Evolutionary conservation across 2,113 vertebrate genomes (phyloP).

Genomic region (Tychaedon coryphoeus): DNA sequence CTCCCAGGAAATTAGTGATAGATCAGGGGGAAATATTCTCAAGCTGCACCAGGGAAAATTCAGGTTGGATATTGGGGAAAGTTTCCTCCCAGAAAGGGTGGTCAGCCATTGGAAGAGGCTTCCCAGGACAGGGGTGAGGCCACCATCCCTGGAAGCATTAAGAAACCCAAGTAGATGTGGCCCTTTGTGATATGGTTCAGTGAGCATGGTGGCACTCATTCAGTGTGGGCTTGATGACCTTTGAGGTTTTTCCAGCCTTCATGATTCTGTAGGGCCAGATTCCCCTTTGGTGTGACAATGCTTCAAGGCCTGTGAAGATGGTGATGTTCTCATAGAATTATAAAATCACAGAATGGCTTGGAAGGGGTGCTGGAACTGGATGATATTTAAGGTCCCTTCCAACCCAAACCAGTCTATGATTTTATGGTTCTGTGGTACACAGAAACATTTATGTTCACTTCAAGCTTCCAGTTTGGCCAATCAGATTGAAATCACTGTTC

Average conservation of each 20-base stretch:
- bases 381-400: neutral
- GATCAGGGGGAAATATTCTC: neutral
- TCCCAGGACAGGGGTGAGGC: neutral
- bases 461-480: neutral
- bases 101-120: neutral
- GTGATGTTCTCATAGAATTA: neutral
- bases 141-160: neutral
- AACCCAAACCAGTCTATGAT: neutral
- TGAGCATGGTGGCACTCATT: neutral
- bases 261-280: neutral
- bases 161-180: neutral
- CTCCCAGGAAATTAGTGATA: no score
- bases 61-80: neutral
- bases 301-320: neutral
- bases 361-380: neutral
- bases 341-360: neutral
- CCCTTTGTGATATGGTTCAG: neutral
- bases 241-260: neutral
- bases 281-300: neutral
- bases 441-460: neutral
- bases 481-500: neutral
- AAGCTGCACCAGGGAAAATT: neutral
- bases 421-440: no score
- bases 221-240: neutral
- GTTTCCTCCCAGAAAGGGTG: neutral